Percentiles rank a stretch among this genome's conserved stretches.
Evolutionary conservation across 2,888 invertebrate species (phyloP).

Genomic region (Serrognathus titanus): DNA sequence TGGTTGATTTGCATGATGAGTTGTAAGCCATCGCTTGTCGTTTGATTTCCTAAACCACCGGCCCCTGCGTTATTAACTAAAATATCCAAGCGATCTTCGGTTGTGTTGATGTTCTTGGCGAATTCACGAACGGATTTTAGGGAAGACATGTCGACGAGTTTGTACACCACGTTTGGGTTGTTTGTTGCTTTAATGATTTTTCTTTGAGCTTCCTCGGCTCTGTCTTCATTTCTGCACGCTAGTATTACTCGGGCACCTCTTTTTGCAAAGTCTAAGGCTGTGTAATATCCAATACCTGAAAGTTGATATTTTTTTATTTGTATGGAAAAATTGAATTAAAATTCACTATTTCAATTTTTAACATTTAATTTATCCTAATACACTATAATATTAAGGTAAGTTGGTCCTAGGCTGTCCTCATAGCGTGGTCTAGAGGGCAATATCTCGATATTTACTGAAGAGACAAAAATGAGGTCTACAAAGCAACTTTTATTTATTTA

Average conservation of each 20-base stretch:
- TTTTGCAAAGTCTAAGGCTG: conserved; percentile 46
- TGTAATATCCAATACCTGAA: conserved; percentile 46
- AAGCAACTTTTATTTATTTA: too few species aligned
- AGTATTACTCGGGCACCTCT: conserved; percentile 55
- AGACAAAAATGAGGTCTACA: too few species aligned
- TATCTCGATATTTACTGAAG: too few species aligned
- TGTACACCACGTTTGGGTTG: conserved; percentile 42
- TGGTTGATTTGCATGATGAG: conserved; percentile 46
- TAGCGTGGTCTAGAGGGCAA: too few species aligned
- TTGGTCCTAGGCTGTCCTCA: too few species aligned
- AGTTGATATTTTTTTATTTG: not conserved
- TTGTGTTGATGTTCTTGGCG: conserved; percentile 55
- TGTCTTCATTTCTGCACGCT: conserved; percentile 48
- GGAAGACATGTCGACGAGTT: conserved; percentile 54
- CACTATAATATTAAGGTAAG: too few species aligned
- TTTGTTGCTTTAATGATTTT: conserved; percentile 36
- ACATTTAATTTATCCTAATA: too few species aligned
- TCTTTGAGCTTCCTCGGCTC: conserved; percentile 16
- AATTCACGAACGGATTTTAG: conserved; percentile 58
- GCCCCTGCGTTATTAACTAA: conserved; percentile 64
- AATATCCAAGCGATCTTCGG: conserved; percentile 57
- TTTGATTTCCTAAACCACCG: conserved; percentile 45
- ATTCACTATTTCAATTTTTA: too few species aligned
- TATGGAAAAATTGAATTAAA: too few species aligned
- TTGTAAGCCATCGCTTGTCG: conserved; percentile 61